Evolutionary conservation across 2,113 vertebrate species (phyloP), one percentile per base, ranked within the genome.

Genomic region (Accipiter virgatus): DNA sequence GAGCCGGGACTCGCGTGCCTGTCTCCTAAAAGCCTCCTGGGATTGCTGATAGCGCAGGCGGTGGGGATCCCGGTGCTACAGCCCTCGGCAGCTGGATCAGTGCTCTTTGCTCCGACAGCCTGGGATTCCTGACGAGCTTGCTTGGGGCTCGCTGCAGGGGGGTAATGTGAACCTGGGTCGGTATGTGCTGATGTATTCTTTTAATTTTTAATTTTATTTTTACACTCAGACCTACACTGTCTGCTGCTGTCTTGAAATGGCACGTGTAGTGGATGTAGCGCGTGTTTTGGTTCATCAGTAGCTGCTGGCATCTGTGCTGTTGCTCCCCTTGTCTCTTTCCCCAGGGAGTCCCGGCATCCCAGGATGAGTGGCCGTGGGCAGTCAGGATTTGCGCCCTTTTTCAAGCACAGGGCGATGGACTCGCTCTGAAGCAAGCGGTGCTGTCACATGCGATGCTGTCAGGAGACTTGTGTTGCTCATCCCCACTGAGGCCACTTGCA

Each of bases 1-100:
- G 43, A 0, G 10, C 36, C 0, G 0, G 34, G 47, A 52, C 36
- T 78, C 0, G 0, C 1, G 2, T 84, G 50, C 23, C 77, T 65
- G 65, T 79, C 66, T 88, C 67, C 42, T 83, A 3, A 36, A 62
- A 90, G 43, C 47, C 88, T 92, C 15, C 63, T 71, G 75, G 75
- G 50, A 40, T 32, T 15, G 42, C 84, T 74, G 72, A 31, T 61
- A 42, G 55, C 3, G 6, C 0, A 0, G 36, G 29, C 1, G 0
- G 62, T 0, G 0, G 34, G 67, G 88, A 73, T 88, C 71, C 75
- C 0, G 0, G 25, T 34, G 74, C 26, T 81, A 4, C 18, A 90
- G 92, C 79, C 61, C 66, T 59, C 19, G 3, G 86, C 93, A 70
- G 88, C 86, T 90, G 67, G 91, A 94, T 53, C 89, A 38, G n/a